These are phyloP conservation scores for Zoanthus sansibaricus DNA, from an alignment of 92 coral and sea anemone genomes.

Conservation along the genomic window DNA sequence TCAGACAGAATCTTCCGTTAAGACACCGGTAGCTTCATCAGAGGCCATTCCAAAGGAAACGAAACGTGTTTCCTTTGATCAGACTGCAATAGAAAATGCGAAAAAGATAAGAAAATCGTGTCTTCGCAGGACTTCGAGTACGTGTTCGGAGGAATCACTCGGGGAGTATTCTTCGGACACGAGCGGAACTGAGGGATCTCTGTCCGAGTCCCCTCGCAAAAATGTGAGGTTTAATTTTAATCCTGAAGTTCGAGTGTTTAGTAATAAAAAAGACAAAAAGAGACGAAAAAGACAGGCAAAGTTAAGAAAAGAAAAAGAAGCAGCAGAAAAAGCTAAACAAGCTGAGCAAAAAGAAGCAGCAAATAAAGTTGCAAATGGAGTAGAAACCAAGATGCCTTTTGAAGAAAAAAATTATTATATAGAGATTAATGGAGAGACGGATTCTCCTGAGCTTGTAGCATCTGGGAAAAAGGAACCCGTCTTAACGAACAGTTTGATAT, in stretches of 20 bases:
- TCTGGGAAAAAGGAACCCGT: constrained; percentile 56
- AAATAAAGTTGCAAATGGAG: constrained; percentile 44
- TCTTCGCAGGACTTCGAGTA: constrained; percentile 82
- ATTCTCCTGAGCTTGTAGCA: constrained; percentile 18
- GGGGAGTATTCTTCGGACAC: constrained; percentile 69
- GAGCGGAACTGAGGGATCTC: constrained; percentile 55
- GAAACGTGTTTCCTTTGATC: constrained; percentile 42
- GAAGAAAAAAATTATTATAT: background rate
- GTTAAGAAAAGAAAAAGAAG: constrained; percentile 56
- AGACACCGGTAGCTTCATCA: background rate
- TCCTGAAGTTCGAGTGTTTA: constrained; percentile 92
- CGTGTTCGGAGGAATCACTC: constrained; percentile 83
- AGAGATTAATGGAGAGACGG: background rate
- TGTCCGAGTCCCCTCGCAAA: constrained; percentile 84
- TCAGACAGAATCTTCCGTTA: background rate
- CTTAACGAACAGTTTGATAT: constrained; percentile 82
- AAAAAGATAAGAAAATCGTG: constrained; percentile 72
- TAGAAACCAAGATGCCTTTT: background rate
- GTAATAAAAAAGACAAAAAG: constrained; percentile 93
- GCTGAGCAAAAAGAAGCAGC: constrained; percentile 19
- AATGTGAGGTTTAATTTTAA: constrained; percentile 97
- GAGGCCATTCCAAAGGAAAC: constrained; percentile 31
- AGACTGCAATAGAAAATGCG: constrained; percentile 43
- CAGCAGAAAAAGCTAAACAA: constrained; percentile 19
- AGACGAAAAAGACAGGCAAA: constrained; percentile 81